Base-by-base conservation (phyloP, 1,140 invertebrate genomes). In the Andricus grossulariae region DNA sequence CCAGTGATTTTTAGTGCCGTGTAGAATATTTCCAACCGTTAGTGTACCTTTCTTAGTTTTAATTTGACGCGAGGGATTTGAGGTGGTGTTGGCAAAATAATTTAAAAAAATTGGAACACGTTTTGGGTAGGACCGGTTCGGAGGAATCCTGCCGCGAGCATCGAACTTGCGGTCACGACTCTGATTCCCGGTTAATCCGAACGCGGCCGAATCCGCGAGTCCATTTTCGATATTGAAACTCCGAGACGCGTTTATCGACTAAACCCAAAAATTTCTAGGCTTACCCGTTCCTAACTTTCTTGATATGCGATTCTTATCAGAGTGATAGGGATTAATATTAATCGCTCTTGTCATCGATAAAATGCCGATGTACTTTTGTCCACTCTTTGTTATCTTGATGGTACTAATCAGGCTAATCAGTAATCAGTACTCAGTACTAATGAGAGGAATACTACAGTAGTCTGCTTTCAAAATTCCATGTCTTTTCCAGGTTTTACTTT, bases 181-280 rank as follows among this genome's bases (percentile, higher is more conserved):
- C 8, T 32, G 55, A 60, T 25, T 16, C 39, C 57, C 57, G 57
- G 25, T 66, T 66, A 13, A 19, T 19, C 19, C 19, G n/a, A 19
- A 11, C 52, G 13, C 15, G 19, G 19, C 21, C 18, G 10, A 57
- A 60, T 66, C 39, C 60, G 60, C 60, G 60, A 66, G 60, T 66
- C 25, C 60, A 39, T 32, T 21, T 66, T 13, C 39, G 60, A 66
- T 66, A 66, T 66, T 66, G 39, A 45, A 66, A 66, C 13, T 66
- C 25, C 60, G 60, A 66, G 60, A 32, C 39, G 32, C 39, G n/a
- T 39, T 66, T 66, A 45, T 39, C 25, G 32, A 66, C 60, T 66
- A 39, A 66, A 66, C 21, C 57, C 57, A 66, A 66, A 66, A 66
- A 66, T 66, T 18, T 39, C 15, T 45, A 66, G 25, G 15, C 16